phyloP scores from a whole-genome alignment of 2,797 vertebrate species.

The Coregonus suidteri region DNA sequence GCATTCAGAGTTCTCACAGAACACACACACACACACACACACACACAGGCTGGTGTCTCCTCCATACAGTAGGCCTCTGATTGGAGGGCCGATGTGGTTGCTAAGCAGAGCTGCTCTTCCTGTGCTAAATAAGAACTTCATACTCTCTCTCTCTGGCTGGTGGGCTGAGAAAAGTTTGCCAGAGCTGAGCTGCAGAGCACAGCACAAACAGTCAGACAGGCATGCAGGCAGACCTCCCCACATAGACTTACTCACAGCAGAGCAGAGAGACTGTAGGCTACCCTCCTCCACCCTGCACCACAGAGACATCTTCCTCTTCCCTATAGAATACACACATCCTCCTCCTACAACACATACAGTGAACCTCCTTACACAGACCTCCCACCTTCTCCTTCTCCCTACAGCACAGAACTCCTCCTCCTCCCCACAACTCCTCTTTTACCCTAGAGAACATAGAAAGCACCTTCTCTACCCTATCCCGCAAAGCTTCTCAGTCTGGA shows the following conservation, averaged over 20 bases:
- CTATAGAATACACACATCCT: slow-evolving; percentile 39
- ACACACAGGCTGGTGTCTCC: slow-evolving; percentile 62
- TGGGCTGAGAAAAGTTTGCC: slow-evolving; percentile 74
- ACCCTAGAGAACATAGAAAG: background rate
- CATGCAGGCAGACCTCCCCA: slow-evolving; percentile 35
- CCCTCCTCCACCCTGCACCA: slow-evolving; percentile 59
- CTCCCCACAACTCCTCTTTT: background rate
- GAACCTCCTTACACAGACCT: background rate
- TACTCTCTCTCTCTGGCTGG: slow-evolving; percentile 73
- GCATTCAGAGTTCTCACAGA: slow-evolving; percentile 32
- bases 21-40: slow-evolving; percentile 39
- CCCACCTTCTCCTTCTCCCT: background rate
- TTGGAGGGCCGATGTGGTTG: slow-evolving; percentile 79
- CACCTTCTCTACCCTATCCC: slow-evolving; percentile 59
- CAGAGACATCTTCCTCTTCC: slow-evolving; percentile 52
- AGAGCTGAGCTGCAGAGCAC: slow-evolving; percentile 40
- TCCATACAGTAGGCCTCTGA: slow-evolving; percentile 67
- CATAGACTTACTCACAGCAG: slow-evolving; percentile 26
- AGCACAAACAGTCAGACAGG: slow-evolving; percentile 7
- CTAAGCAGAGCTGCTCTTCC: slow-evolving; percentile 84
- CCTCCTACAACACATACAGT: slow-evolving; percentile 24
- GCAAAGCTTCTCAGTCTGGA: slow-evolving; percentile 62
- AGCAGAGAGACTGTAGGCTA: slow-evolving; percentile 40
- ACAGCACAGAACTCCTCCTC: background rate
- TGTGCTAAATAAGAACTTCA: slow-evolving; percentile 83